phyloP scores from a whole-genome alignment of 2,797 vertebrate genomes.

The Coccyzus lansbergi region DNA sequence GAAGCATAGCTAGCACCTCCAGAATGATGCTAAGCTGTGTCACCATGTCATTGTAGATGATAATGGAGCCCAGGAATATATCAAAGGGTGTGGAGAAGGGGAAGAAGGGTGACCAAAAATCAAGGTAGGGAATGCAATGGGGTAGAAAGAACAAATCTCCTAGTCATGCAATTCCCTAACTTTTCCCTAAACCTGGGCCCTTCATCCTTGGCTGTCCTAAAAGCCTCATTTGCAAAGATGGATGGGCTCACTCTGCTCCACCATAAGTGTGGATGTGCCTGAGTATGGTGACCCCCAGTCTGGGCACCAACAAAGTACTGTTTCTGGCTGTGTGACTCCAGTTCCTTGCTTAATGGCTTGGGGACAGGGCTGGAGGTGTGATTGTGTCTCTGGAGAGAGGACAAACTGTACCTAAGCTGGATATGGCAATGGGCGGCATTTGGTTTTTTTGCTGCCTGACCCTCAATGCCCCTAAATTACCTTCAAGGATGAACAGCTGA shows the following conservation, averaged over 20 bases:
- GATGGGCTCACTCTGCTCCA: neutral
- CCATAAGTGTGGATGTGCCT: rapidly evolving
- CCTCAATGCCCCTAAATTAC: neutral
- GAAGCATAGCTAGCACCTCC: neutral
- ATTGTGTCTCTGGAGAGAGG: neutral
- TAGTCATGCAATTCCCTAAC: neutral
- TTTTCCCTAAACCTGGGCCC: neutral
- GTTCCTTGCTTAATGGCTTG: neutral
- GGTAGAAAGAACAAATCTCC: neutral
- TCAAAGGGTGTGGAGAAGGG: neutral
- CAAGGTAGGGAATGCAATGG: rapidly evolving
- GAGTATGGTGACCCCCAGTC: neutral
- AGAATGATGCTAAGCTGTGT: neutral
- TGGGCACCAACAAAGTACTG: neutral
- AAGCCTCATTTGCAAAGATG: neutral
- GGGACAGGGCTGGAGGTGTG: neutral
- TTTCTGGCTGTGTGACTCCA: neutral
- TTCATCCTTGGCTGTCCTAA: neutral
- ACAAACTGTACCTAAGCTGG: neutral
- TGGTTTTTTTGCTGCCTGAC: neutral
- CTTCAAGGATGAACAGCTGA: neutral
- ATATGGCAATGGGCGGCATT: neutral
- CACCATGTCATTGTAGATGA: neutral
- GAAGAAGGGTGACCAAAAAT: neutral
- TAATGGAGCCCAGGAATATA: neutral